These are phyloP conservation scores for Taenioides sp. DNA, from an alignment of 2,797 vertebrate species.

Conservation along the genomic window DNA sequence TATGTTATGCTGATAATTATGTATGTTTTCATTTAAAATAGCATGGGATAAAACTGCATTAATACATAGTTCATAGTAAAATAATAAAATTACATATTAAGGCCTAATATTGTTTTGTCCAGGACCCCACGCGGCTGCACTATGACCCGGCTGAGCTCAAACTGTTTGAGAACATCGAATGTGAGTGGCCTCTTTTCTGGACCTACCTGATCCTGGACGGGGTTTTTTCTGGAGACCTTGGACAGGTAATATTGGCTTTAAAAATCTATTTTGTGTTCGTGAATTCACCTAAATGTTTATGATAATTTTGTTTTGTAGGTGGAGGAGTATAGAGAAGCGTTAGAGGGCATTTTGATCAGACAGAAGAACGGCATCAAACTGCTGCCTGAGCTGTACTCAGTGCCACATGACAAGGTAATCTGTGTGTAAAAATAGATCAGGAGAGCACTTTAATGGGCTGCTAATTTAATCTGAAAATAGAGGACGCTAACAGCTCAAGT, in stretches of 20 bases:
- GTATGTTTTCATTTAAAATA: neutral
- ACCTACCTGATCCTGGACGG: constrained; percentile 95
- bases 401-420: constrained; percentile 88
- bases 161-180: constrained; percentile 98
- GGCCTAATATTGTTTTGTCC: constrained; percentile 26
- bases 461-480: neutral
- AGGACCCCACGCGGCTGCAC: constrained; percentile 94
- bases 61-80: neutral
- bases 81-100: neutral
- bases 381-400: constrained; percentile 91
- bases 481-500: neutral
- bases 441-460: neutral
- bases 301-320: constrained; percentile 74
- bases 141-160: constrained; percentile 98
- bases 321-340: constrained; percentile 92
- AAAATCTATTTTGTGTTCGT: neutral
- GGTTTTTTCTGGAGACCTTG: constrained; percentile 86
- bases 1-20: neutral
- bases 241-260: constrained; percentile 80
- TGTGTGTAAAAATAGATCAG: neutral
- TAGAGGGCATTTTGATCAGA: constrained; percentile 91
- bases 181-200: constrained; percentile 99
- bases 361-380: constrained; percentile 90
- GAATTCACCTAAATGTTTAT: neutral
- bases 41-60: neutral